Percentiles rank a stretch among this genome's conserved stretches.
Evolutionary conservation across 2,797 vertebrate genomes (phyloP).

Genomic region (Fringilla coelebs): DNA sequence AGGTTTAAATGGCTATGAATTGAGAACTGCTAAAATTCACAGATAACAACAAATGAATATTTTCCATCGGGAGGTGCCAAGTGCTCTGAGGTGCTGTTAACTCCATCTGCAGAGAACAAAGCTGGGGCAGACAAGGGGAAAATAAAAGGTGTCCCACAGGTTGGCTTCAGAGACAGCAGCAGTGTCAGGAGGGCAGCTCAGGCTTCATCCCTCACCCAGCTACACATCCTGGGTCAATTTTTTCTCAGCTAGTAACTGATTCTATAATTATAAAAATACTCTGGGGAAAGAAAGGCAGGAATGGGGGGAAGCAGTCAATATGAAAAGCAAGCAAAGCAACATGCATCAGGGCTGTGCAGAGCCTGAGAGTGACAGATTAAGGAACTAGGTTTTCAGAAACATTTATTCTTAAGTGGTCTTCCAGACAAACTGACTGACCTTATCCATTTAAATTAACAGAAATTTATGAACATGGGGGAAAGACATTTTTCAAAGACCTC

Average conservation of each 20-base stretch:
- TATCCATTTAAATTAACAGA: neutral
- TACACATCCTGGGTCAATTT: neutral
- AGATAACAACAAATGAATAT: neutral
- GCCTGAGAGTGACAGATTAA: neutral
- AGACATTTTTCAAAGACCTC: neutral
- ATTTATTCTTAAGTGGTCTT: neutral
- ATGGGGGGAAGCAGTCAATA: neutral
- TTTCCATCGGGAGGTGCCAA: neutral
- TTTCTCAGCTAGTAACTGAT: neutral
- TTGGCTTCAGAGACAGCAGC: neutral
- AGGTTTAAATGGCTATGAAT: neutral
- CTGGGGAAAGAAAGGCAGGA: neutral
- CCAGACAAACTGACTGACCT: neutral
- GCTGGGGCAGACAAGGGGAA: neutral
- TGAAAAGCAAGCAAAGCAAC: neutral
- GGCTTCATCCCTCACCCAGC: neutral
- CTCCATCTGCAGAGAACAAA: neutral
- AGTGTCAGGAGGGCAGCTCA: neutral
- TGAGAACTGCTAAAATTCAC: conserved; percentile 23
- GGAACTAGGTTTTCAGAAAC: neutral
- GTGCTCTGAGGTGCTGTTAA: neutral
- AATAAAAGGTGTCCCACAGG: neutral
- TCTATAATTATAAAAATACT: neutral
- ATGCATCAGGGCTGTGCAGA: neutral
- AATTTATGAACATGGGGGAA: neutral